Evolutionary conservation across 2,888 invertebrate genomes (phyloP).

Genomic region (Stenolophus ochropezus): DNA sequence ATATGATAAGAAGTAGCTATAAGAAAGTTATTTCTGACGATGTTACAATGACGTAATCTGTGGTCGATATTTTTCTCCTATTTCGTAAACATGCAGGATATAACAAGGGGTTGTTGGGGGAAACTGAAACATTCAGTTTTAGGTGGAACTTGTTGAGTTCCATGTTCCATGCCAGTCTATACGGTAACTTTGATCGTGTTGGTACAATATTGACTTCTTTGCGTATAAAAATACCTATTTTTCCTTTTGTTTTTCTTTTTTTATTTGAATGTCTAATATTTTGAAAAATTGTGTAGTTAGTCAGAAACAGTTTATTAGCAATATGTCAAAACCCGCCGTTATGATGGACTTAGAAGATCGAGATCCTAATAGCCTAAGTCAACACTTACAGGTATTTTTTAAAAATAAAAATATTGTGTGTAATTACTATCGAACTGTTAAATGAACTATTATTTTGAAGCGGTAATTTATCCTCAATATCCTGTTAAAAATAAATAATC

Average conservation of each 20-base stretch:
- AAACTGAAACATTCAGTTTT: not conserved
- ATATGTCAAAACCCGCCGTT: conserved; percentile 72
- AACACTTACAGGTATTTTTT: conserved; percentile 79
- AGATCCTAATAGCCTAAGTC: conserved; percentile 82
- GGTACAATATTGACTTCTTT: conserved; percentile 5
- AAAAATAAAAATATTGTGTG: no score
- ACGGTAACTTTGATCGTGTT: not conserved
- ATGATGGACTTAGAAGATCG: conserved; percentile 79
- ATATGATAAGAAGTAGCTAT: not conserved
- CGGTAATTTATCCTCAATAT: no score
- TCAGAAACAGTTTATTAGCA: not conserved
- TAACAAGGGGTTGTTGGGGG: not conserved
- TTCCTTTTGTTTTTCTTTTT: not conserved
- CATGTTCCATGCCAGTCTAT: not conserved
- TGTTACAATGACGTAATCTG: conserved; percentile 10
- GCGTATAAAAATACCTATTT: not conserved
- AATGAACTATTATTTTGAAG: no score
- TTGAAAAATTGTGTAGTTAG: not conserved
- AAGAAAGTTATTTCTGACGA: conserved; percentile 3
- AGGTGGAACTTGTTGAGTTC: conserved; percentile 37
- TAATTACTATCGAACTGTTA: no score
- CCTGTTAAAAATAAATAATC: no score
- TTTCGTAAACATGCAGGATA: conserved; percentile 9
- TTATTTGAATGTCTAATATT: not conserved
- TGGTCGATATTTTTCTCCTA: conserved; percentile 38